Percentiles rank a stretch among this genome's conserved stretches.
phyloP scores from a whole-genome alignment of 2,888 invertebrate genomes.

The Drosophila multiciliata region DNA sequence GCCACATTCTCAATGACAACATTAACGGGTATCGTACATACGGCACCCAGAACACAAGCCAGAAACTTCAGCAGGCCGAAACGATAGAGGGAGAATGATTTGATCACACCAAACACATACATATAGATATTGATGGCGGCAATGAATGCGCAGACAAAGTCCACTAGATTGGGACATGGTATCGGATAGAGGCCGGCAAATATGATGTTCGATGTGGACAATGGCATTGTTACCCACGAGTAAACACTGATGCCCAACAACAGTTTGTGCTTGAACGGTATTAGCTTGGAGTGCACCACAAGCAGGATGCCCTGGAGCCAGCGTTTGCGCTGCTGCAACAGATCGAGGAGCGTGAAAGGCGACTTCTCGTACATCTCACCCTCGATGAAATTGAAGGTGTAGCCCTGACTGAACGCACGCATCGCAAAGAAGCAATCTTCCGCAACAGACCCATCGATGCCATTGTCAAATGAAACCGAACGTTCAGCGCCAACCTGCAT shows the following conservation, averaged over 20 bases:
- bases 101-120: constrained; percentile 99
- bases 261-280: constrained; percentile 92
- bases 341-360: constrained; percentile 97
- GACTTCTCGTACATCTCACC: constrained; percentile 99
- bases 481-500: constrained; percentile 93
- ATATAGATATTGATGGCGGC: constrained; percentile 98
- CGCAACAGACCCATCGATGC: constrained; percentile 98
- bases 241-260: constrained; percentile 95
- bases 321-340: constrained; percentile 97
- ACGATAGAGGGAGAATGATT: constrained; percentile 95
- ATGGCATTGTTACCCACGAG: constrained; percentile 97
- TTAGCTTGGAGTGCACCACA: constrained; percentile 94
- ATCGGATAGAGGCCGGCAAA: constrained; percentile 94
- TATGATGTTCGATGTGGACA: constrained; percentile 95
- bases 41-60: constrained; percentile 93
- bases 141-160: constrained; percentile 95
- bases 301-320: constrained; percentile 97
- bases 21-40: constrained; percentile 96
- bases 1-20: constrained; percentile 97
- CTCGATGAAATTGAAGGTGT: constrained; percentile 97
- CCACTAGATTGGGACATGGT: constrained; percentile 92
- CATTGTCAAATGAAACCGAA: constrained; percentile 97
- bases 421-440: constrained; percentile 99
- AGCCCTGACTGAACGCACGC: constrained; percentile 96
- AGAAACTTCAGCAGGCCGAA: constrained; percentile 92